These are phyloP conservation scores for Pterocles orientalis DNA, from an alignment of 2,113 vertebrate genomes.

Conservation along the genomic window DNA sequence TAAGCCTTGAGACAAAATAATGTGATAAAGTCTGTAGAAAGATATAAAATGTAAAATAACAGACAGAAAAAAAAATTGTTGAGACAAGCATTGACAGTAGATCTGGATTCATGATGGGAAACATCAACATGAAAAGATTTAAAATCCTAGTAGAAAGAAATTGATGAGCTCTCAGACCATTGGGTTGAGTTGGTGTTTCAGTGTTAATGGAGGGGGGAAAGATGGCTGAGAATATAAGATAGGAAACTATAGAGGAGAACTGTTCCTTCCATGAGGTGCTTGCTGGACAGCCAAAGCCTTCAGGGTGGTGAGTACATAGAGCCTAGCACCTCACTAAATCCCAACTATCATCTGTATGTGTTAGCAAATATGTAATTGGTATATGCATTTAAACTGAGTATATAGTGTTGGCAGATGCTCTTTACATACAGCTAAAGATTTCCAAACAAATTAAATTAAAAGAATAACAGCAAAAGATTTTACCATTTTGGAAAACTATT, in stretches of 20 bases:
- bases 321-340: background rate
- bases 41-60: background rate
- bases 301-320: background rate
- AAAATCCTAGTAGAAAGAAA: background rate
- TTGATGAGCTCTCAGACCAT: background rate
- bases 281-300: background rate
- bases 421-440: background rate
- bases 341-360: background rate
- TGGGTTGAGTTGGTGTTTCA: background rate
- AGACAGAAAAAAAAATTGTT: background rate
- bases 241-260: background rate
- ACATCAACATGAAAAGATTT: background rate
- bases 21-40: background rate
- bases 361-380: background rate
- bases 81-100: background rate
- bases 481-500: background rate
- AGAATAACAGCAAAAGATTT: background rate
- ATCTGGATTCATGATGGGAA: background rate
- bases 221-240: background rate
- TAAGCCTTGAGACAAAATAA: background rate
- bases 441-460: background rate
- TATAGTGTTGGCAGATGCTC: background rate
- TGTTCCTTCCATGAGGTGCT: rapidly evolving
- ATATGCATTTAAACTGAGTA: background rate
- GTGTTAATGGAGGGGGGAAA: background rate